These are phyloP conservation scores for Stramonita haemastoma DNA, from an alignment of 2,888 invertebrate genomes.

Conservation along the genomic window DNA sequence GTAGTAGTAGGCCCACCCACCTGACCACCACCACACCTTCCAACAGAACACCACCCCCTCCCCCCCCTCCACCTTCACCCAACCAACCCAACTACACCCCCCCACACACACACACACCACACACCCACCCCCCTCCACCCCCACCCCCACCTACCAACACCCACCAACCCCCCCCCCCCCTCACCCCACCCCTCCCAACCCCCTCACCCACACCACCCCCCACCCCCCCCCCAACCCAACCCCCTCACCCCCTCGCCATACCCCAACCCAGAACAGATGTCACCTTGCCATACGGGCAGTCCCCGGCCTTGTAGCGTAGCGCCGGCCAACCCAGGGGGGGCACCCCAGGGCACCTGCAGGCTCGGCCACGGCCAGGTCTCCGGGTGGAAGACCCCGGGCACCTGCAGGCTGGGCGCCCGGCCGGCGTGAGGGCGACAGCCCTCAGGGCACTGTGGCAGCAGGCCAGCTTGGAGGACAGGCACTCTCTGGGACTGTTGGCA, in stretches of 20 bases:
- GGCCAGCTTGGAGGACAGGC: constrained; percentile 75
- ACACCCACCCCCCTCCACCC: no score
- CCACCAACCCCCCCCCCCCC: background rate
- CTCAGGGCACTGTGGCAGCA: constrained; percentile 75
- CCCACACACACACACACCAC: no score
- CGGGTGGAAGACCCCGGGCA: constrained; percentile 74
- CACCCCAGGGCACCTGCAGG: constrained; percentile 73
- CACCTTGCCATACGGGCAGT: no score
- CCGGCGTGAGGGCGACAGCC: constrained; percentile 57
- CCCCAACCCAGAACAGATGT: constrained; percentile 67
- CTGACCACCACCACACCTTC: no score
- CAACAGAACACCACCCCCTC: no score
- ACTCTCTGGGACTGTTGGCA: constrained; percentile 75
- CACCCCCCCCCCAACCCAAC: background rate
- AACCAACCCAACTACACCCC: no score
- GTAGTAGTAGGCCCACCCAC: no score
- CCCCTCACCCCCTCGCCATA: background rate
- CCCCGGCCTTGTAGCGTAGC: constrained; percentile 77
- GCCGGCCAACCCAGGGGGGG: constrained; percentile 75
- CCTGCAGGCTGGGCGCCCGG: constrained; percentile 72
- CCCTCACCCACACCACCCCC: background rate
- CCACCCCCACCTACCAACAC: background rate
- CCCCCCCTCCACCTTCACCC: no score
- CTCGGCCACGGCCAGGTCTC: constrained; percentile 76
- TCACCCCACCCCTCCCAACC: background rate